Conservation (phyloP, 2,888 invertebrate genomes). For the Melieria omissa region DNA sequence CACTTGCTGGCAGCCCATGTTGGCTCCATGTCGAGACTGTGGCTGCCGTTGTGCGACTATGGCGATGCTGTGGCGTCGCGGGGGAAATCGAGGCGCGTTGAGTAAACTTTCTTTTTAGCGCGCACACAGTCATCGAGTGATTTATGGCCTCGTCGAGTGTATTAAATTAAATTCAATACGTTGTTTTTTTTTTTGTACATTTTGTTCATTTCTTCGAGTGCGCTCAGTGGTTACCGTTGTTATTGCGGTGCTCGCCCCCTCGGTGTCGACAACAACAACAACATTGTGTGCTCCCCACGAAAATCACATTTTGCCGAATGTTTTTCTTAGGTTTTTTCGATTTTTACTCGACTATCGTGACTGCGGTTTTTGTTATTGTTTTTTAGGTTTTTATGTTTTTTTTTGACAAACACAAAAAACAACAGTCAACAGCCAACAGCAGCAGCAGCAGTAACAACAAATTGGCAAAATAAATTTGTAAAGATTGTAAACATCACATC, state of each 20-base stretch:
- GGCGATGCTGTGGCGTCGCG: too few species aligned
- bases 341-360: too few species aligned
- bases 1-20: too few species aligned
- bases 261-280: conserved; percentile 11
- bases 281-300: not conserved
- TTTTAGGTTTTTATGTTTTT: too few species aligned
- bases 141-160: conserved; percentile 32
- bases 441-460: conserved; percentile 4
- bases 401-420: too few species aligned
- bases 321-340: too few species aligned
- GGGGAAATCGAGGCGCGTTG: too few species aligned
- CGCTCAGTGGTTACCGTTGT: not conserved
- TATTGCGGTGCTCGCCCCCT: conserved; percentile 9
- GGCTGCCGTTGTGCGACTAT: too few species aligned
- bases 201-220: conserved; percentile 19
- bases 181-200: not conserved
- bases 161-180: conserved; percentile 35
- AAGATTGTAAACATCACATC: conserved; percentile 9
- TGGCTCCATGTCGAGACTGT: too few species aligned
- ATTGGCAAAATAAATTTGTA: conserved; percentile 29
- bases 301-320: not conserved
- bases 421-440: not conserved
- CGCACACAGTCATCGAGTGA: conserved; percentile 17
- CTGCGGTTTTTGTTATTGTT: too few species aligned
- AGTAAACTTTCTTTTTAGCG: not conserved